phyloP scores from a whole-genome alignment of 2,113 vertebrate genomes.

The Prionailurus viverrinus region DNA sequence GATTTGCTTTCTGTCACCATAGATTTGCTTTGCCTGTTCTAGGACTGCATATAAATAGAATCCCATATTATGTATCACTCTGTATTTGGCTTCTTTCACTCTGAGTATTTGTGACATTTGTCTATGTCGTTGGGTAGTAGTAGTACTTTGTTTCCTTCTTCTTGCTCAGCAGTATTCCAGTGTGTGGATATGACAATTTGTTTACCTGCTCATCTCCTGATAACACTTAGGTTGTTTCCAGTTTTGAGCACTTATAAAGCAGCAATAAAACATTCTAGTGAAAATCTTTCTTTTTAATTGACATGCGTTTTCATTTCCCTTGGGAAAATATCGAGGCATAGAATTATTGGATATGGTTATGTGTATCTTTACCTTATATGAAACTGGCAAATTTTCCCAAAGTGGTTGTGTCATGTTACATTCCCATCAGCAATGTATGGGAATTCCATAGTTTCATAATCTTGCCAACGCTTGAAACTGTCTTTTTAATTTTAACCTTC shows the following conservation, averaged over 20 bases:
- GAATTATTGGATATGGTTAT: background rate
- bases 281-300: background rate
- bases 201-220: background rate
- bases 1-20: conserved; percentile 16
- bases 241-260: background rate
- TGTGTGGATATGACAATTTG: background rate
- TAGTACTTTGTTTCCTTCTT: background rate
- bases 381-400: background rate
- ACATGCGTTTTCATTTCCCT: background rate
- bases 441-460: background rate
- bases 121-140: background rate
- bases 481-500: conserved; percentile 8
- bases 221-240: conserved; percentile 17
- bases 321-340: background rate
- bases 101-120: conserved; percentile 38
- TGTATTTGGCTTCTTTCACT: background rate
- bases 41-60: background rate
- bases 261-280: background rate
- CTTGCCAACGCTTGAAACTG: background rate
- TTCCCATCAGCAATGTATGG: background rate
- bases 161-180: background rate
- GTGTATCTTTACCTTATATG: background rate
- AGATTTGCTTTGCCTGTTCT: background rate
- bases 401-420: background rate
- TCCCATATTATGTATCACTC: background rate